phyloP scores from a whole-genome alignment of 2,797 vertebrate genomes.

The Diplodus puntazzo region DNA sequence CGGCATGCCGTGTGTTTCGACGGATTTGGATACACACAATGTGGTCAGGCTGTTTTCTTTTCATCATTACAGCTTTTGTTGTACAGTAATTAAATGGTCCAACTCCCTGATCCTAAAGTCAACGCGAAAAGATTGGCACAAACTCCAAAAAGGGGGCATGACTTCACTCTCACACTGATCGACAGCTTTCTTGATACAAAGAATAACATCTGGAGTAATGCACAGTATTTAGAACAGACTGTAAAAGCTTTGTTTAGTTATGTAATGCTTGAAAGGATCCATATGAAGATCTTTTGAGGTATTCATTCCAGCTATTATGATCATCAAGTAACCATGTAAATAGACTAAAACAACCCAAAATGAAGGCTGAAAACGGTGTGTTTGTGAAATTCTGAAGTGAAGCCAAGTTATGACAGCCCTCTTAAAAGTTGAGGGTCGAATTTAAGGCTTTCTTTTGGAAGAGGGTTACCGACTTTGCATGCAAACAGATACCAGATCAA shows the following conservation, averaged over 20 bases:
- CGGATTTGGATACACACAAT: slow-evolving; percentile 12
- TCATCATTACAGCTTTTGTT: slow-evolving; percentile 24
- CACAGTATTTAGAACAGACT: not conserved
- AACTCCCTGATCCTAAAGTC: slow-evolving; percentile 10
- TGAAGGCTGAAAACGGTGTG: not conserved
- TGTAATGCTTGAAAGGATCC: not conserved
- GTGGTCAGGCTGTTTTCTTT: slow-evolving; percentile 39
- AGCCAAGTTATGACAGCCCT: slow-evolving; percentile 23
- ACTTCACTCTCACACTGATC: not conserved
- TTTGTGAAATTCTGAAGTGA: not conserved
- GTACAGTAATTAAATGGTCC: slow-evolving; percentile 17
- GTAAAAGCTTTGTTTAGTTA: slow-evolving; percentile 27
- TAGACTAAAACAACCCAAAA: not conserved
- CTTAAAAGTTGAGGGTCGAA: not conserved
- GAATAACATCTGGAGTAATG: slow-evolving; percentile 16
- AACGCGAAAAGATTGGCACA: not conserved
- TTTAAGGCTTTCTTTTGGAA: slow-evolving; percentile 12
- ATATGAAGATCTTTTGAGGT: not conserved
- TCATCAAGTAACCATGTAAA: slow-evolving; percentile 23
- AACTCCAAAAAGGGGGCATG: slow-evolving; percentile 6
- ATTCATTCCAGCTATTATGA: slow-evolving; percentile 1
- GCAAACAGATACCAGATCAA: slow-evolving; percentile 38
- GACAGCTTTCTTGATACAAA: slow-evolving; percentile 22
- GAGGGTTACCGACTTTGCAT: slow-evolving; percentile 21
- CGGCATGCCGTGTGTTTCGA: not conserved